Evolutionary conservation across 2,113 vertebrate genomes (phyloP), one percentile per base, ranked within the genome.

Genomic region (Syngnathoides biaculeatus): DNA sequence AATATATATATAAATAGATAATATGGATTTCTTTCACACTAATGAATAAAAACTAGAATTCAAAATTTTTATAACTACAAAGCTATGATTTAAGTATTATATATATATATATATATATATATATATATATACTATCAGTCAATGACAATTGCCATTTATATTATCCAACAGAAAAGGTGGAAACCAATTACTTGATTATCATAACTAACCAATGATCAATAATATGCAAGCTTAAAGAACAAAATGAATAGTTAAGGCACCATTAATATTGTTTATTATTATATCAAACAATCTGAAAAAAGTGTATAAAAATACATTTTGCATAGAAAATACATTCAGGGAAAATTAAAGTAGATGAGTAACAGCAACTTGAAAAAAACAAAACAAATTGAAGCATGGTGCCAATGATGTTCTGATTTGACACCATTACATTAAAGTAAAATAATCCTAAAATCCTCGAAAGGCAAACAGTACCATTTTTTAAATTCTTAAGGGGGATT

Each of bases 311-410:
- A 86, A 81, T 85, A 85, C 77, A 84, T 71, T 45, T 72, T 79
- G 30, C 64, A 69, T 79, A 76, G 8, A 85, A 88, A 87, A 86
- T 78, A 85, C 76, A 86, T 90, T 89, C 56, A 73, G 79, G 42
- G 84, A 74, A 65, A 81, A 60, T 77, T n/a, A 55, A 78, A 75
- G 77, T 35, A 65, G 71, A 72, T 70, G 62, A 60, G 48, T 64
- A 69, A 75, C 61, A 73, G 27, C 38, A 42, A 62, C 60, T 56
- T 55, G 43, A 63, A 73, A 17, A 17, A 73, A 52, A 70, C 24
- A 64, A 69, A 73, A 45, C 1, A 78, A 20, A 52, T 40, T 15
- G n/a, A 63, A 63, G 24, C 45, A 38, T 67, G 65, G 61, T 69
- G 48, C 69, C 68, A 68, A 57, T 58, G 48, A 86, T 72, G 56